These are phyloP conservation scores for Emydoidea blandingii DNA, from an alignment of 2,797 vertebrate species.

Conservation along the genomic window DNA sequence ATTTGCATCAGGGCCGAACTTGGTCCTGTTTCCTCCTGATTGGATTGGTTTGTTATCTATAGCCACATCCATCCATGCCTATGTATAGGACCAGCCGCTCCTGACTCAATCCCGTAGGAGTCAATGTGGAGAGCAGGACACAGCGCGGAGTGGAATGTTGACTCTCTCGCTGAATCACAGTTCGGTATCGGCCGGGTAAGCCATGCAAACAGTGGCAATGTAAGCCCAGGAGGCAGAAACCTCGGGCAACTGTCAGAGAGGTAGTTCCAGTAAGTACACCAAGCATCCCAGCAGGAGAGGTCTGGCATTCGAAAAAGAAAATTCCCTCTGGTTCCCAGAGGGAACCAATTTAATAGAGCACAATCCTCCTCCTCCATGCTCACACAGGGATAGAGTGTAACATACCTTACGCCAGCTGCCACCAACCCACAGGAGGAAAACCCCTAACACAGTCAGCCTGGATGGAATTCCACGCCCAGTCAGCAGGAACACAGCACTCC, in stretches of 20 bases:
- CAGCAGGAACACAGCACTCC: not conserved
- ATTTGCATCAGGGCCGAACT: not conserved
- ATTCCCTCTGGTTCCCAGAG: rapidly evolving
- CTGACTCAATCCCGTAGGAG: not conserved
- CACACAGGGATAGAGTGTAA: not conserved
- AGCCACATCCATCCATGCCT: not conserved
- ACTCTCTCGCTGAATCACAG: not conserved
- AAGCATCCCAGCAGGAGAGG: not conserved
- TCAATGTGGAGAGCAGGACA: not conserved
- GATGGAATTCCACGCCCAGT: not conserved
- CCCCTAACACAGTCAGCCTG: too few relatives aligned
- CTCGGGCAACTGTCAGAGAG: not conserved
- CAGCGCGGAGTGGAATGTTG: not conserved
- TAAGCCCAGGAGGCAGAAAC: not conserved
- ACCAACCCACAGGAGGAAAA: not conserved
- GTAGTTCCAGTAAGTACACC: not conserved
- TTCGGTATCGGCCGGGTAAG: not conserved
- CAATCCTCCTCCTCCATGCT: not conserved
- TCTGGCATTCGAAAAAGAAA: rapidly evolving
- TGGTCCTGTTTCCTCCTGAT: not conserved
- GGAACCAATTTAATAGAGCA: not conserved
- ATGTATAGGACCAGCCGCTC: not conserved
- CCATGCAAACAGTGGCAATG: not conserved
- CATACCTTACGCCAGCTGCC: not conserved
- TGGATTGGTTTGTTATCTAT: not conserved